phyloP scores from a whole-genome alignment of 2,888 invertebrate genomes.

The Allolobophora icterica region DNA sequence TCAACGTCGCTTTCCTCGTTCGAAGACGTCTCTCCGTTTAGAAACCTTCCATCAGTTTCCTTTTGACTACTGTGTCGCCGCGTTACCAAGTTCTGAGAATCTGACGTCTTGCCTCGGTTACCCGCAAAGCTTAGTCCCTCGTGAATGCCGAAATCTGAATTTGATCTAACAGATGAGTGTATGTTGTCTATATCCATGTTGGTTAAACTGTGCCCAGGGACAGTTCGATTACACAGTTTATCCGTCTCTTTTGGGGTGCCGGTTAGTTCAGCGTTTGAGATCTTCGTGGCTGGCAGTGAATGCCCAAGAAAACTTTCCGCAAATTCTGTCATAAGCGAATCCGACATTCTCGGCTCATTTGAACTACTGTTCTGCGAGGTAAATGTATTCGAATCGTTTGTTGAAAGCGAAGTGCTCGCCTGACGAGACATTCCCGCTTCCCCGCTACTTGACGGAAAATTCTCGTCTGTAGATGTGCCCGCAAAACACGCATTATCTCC shows the following conservation, averaged over 20 bases:
- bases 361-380: constrained; percentile 13
- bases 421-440: not conserved
- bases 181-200: not conserved
- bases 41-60: not conserved
- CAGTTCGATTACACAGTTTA: not conserved
- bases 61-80: not conserved
- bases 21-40: not conserved
- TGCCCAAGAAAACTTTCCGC: constrained; percentile 13
- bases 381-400: not conserved
- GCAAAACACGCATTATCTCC: not conserved
- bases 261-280: constrained; percentile 7
- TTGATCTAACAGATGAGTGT: constrained; percentile 3
- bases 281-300: constrained; percentile 19
- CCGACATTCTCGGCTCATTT: not conserved
- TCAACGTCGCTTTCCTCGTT: constrained; percentile 31
- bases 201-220: not conserved
- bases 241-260: not conserved
- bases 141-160: not conserved
- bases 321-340: constrained; percentile 19
- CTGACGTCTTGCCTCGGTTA: not conserved
- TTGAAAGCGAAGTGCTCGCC: not conserved
- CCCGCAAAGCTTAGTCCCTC: constrained; percentile 4
- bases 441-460: not conserved
- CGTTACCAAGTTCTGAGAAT: not conserved
- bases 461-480: not conserved